Evolutionary conservation across 2,888 invertebrate genomes (phyloP).

Genomic region (Diaperis boleti): DNA sequence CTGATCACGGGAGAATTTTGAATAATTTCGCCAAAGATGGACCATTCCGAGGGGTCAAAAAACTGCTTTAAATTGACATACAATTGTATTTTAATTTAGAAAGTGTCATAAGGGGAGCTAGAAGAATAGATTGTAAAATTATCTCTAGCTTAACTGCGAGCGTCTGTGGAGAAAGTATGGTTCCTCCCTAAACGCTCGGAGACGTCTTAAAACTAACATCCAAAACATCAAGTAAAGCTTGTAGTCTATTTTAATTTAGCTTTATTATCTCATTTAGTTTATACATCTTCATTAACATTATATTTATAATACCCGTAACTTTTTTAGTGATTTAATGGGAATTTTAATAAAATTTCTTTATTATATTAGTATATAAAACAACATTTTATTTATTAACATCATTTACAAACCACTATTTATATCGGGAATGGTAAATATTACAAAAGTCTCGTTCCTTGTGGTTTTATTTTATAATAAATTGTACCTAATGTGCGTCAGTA

Average conservation of each 20-base stretch:
- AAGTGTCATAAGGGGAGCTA: constrained; percentile 52
- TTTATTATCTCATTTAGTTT: constrained; percentile 63
- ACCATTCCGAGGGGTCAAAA: constrained; percentile 26
- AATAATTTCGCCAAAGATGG: constrained; percentile 11
- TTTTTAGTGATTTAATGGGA: constrained; percentile 62
- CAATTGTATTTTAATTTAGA: constrained; percentile 52
- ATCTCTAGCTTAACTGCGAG: constrained; percentile 48
- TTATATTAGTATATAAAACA: constrained; percentile 67
- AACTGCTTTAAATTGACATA: constrained; percentile 50
- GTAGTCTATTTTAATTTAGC: constrained; percentile 53
- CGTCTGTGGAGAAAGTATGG: constrained; percentile 48
- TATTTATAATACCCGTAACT: constrained; percentile 65
- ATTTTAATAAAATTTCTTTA: constrained; percentile 64
- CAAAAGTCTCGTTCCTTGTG: constrained; percentile 60
- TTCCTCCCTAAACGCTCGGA: constrained; percentile 50
- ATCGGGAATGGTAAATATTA: constrained; percentile 63
- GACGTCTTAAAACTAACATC: constrained; percentile 50
- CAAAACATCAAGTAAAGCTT: constrained; percentile 54
- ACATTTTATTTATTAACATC: constrained; percentile 67
- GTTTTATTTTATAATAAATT: constrained; percentile 56
- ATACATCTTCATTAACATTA: constrained; percentile 64
- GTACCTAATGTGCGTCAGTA: constrained; percentile 60
- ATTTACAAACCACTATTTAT: constrained; percentile 66
- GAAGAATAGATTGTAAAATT: constrained; percentile 51
- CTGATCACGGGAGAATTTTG: constrained; percentile 8